Conservation (phyloP, 1,140 invertebrate genomes). For the Drosophila tropicalis region DNA sequence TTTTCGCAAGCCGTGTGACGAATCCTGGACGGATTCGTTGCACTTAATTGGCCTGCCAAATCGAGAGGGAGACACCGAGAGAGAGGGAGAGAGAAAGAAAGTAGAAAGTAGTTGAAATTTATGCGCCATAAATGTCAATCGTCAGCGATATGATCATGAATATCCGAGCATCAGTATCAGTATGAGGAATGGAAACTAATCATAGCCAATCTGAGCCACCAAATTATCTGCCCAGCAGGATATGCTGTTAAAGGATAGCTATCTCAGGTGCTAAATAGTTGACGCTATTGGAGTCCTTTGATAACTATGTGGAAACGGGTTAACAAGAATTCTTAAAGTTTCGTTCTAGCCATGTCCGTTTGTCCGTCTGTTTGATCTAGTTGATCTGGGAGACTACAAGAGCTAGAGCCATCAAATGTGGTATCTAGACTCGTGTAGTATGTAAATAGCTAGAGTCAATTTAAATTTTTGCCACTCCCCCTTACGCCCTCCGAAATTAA, state of each 20-base stretch:
- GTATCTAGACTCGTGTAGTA: no score
- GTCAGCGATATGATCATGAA: slow-evolving; percentile 33
- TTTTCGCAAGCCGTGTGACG: slow-evolving; percentile 72
- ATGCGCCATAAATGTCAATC: slow-evolving; percentile 75
- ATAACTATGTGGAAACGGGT: background rate
- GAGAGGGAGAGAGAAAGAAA: no score
- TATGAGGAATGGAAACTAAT: background rate
- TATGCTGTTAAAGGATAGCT: background rate
- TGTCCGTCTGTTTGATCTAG: no score
- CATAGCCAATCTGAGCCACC: background rate
- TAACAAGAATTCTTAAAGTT: no score
- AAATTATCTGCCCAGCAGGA: slow-evolving; percentile 1
- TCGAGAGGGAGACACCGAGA: slow-evolving; percentile 34
- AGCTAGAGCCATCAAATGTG: no score
- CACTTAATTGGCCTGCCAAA: slow-evolving; percentile 69
- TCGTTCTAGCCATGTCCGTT: no score
- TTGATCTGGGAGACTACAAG: no score
- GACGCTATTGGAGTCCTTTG: slow-evolving; percentile 24
- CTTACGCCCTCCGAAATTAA: no score
- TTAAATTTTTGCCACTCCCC: no score
- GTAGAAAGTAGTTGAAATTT: slow-evolving; percentile 72
- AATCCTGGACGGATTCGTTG: slow-evolving; percentile 66
- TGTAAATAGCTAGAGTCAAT: no score
- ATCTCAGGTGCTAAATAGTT: slow-evolving; percentile 32
- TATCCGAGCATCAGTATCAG: slow-evolving; percentile 2